Evolutionary conservation across 2,888 invertebrate species (phyloP).

Genomic region (Thysanoteuthis rhombus): DNA sequence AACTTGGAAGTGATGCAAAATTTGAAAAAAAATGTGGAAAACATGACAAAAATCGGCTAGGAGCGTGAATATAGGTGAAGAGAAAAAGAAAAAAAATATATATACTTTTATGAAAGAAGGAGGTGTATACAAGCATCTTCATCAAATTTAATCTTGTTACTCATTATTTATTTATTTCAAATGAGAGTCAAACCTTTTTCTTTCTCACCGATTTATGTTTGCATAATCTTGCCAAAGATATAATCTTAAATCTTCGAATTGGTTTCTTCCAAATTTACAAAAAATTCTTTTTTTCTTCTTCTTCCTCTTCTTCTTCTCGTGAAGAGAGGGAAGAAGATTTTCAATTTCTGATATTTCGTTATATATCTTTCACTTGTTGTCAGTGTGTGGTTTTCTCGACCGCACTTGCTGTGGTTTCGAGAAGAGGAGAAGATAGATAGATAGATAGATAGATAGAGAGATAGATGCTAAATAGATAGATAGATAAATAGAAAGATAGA

Average conservation of each 20-base stretch:
- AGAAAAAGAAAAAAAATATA: neutral
- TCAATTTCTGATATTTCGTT: neutral
- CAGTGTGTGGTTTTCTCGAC: neutral
- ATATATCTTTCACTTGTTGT: neutral
- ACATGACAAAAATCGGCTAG: neutral
- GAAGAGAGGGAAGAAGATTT: neutral
- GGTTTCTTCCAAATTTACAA: neutral
- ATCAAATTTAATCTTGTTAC: no score
- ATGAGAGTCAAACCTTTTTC: neutral
- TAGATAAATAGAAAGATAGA: no score
- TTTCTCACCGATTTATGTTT: neutral
- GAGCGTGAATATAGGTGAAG: neutral
- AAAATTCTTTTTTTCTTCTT: no score
- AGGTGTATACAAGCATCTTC: no score
- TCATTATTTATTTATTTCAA: neutral
- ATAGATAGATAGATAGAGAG: neutral
- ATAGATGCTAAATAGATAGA: no score
- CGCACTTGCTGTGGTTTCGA: neutral
- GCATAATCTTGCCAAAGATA: neutral
- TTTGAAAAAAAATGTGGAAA: neutral
- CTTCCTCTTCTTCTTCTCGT: neutral
- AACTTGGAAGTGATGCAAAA: neutral
- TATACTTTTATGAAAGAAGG: no score
- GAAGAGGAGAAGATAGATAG: neutral
- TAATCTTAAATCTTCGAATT: neutral